Evolutionary conservation across 53 echinoderm and acorn worm genomes (phyloP).

Genomic region (Zoroaster sp.): DNA sequence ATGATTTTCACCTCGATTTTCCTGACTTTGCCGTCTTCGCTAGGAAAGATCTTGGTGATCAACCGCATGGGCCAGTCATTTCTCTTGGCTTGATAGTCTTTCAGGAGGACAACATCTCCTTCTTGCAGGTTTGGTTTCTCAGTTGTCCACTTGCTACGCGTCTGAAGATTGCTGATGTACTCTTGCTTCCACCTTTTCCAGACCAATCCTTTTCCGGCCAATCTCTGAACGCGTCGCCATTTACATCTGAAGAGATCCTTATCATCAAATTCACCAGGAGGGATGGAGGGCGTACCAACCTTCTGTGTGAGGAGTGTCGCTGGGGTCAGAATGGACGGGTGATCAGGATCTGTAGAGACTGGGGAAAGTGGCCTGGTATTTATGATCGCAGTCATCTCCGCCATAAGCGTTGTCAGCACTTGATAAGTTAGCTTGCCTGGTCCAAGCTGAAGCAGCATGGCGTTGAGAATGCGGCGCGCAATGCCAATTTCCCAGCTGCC

Average conservation of each 20-base stretch:
- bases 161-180: no score
- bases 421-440: slow-evolving; percentile 40
- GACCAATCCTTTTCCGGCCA: no score
- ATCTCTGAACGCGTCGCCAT: slow-evolving; percentile 25
- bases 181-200: no score
- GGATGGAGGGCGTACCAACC: neutral
- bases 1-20: slow-evolving; percentile 41
- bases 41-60: neutral
- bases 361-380: slow-evolving; percentile 49
- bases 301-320: slow-evolving; percentile 55
- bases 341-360: slow-evolving; percentile 49
- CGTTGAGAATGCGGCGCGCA: slow-evolving; percentile 31
- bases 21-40: slow-evolving; percentile 29
- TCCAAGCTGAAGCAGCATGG: slow-evolving; percentile 47
- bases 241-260: slow-evolving; percentile 23
- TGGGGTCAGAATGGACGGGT: slow-evolving; percentile 39
- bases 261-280: slow-evolving; percentile 9
- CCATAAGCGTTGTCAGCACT: slow-evolving; percentile 51
- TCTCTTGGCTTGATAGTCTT: no score
- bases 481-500: slow-evolving; percentile 63
- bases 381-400: slow-evolving; percentile 53
- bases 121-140: slow-evolving; percentile 46
- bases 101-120: slow-evolving; percentile 46
- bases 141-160: no score
- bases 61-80: no score